Percentiles rank a stretch among this genome's conserved stretches.
These are phyloP conservation scores for Tetranychus truncatus DNA, from an alignment of 2,888 invertebrate genomes.

Conservation along the genomic window DNA sequence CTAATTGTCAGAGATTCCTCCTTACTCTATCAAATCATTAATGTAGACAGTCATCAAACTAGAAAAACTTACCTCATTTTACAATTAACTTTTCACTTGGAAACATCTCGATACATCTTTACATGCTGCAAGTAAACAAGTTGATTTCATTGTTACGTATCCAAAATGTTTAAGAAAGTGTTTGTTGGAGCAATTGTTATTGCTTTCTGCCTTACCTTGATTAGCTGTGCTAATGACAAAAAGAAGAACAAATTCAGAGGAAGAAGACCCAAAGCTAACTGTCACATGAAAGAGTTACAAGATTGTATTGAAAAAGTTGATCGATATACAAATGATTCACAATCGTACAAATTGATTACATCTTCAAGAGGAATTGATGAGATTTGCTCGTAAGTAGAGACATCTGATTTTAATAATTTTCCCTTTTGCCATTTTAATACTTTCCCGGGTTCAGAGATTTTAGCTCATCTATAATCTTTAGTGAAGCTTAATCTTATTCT, in stretches of 20 bases:
- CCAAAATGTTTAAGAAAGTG: not conserved
- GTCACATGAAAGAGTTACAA: constrained; percentile 3
- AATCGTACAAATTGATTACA: constrained; percentile 9
- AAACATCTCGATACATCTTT: no score
- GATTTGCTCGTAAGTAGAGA: constrained; percentile 7
- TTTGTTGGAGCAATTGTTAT: not conserved
- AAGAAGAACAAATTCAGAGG: not conserved
- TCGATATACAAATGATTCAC: constrained; percentile 16
- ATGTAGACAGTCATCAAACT: no score
- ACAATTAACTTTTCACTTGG: no score
- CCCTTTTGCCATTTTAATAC: no score
- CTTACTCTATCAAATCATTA: no score
- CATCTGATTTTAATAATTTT: no score
- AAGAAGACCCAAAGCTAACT: constrained; percentile 1
- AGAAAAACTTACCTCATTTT: no score
- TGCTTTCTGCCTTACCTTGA: not conserved
- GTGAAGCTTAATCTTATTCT: no score
- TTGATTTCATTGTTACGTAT: not conserved
- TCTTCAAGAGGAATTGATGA: not conserved
- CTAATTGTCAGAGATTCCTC: no score
- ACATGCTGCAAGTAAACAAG: no score
- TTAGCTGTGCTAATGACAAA: not conserved
- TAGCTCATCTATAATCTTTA: no score
- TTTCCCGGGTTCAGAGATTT: no score
- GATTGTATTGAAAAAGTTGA: constrained; percentile 31